Evolutionary conservation across 2,888 invertebrate genomes (phyloP), one percentile per base, ranked within the genome.

Genomic region (Loripinus fragilis): DNA sequence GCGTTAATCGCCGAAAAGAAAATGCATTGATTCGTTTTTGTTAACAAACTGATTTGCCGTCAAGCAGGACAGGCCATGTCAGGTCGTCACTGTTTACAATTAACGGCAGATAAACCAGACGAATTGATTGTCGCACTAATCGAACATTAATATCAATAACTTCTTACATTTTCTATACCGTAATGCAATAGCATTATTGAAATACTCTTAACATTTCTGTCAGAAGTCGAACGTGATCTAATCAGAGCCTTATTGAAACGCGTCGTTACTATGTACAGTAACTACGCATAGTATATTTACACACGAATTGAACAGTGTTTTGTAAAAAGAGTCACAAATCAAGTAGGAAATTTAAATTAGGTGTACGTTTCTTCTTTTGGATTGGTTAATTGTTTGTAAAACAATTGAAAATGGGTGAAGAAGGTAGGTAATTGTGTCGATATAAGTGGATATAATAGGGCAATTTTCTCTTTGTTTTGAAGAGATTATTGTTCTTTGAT

Each of bases 351-450:
- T 25, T 17, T 28, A 60, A 60, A 12, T 60, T 60, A 33, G 60
- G 60, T 33, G 30, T 60, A 60, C 30, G 33, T 60, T 60, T 60
- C 60, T 3, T 33, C 30, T 20, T 60, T 33, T 33, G 60, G 60
- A 60, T 60, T 60, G 52, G 12, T 60, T n/a, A 20, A 33, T 60
- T 60, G 60, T 60, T 60, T 60, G 17, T 60, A 60, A 60, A 60
- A 60, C 60, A 60, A 60, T 60, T 20, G n/a, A 20, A 33, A 60
- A 60, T 60, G 60, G 60, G 60, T 20, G 60, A 60, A 60, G 60
- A 60, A 60, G 60, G 60, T 60, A 17, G 23, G 33, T 60, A 45
- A 45, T 15, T 45, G 45, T 45, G 8, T 45, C 45, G 20, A 45
- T 3, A 45, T 20, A 12, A 45, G n/a, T 12, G 45, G 45, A 12